Base-by-base conservation (phyloP, 2,113 vertebrate genomes). In the Salminus brasiliensis region DNA sequence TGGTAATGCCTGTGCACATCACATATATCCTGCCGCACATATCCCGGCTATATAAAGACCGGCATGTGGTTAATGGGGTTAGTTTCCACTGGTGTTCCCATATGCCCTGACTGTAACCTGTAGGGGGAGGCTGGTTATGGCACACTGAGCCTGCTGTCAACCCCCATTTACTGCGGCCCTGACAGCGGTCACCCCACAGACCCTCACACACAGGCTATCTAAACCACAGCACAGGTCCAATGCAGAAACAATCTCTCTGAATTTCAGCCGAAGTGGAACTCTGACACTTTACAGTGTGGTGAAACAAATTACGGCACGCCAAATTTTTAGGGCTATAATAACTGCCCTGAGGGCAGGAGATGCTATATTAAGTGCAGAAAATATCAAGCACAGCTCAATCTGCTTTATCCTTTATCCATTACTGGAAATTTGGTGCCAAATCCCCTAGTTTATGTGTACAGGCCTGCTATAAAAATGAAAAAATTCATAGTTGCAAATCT, bases 51-150 rank as follows among this genome's bases (percentile, higher is more conserved):
- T 70, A 72, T 72, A 68, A 79, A 85, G 72, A 69, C 47, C 63
- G 52, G 43, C 76, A 72, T 85, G 68, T 76, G 72, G 83, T 72
- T 76, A 79, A 72, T 76, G 59, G 60, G 72, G 66, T 68, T 62
- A 82, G 49, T 34, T 82, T 85, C 60, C 53, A 76, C 71, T 29
- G 13, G 41, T 79, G 72, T 81, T 81, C 67, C 67, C 60, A 72
- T 57, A 60, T 72, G 76, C 72, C 74, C 79, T 69, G 66, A 52
- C 79, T 74, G 41, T 83, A 83, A 81, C 78, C 71, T 75, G 43
- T 79, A 43, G 29, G 65, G 29, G 36, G 30, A 29, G 15, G 72
- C 49, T 52, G 73, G 49, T 60, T 66, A 71, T 23, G 62, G 76
- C 80, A 74, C 52, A 72, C 57, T 60, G 72, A 79, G 57, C 29